These are phyloP conservation scores for Hypocryptadius cinnamomeus DNA, from an alignment of 2,113 vertebrate genomes.

Conservation along the genomic window DNA sequence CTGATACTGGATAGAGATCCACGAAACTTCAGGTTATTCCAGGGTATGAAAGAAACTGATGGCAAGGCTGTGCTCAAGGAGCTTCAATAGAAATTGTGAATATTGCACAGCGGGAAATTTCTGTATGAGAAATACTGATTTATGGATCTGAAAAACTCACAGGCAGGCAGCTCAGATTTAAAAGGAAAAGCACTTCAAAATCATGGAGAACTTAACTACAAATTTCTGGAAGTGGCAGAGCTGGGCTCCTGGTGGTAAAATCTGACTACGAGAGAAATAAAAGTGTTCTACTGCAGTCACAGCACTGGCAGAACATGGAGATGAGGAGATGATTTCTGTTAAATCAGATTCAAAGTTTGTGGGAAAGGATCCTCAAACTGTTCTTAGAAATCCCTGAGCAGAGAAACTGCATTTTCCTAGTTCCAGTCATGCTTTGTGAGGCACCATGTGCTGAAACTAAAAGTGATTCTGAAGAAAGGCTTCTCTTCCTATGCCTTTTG, in stretches of 20 bases:
- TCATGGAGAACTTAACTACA: background rate
- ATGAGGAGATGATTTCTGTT: background rate
- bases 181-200: background rate
- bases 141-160: background rate
- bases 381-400: background rate
- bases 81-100: background rate
- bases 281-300: background rate
- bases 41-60: background rate
- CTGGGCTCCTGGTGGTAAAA: background rate
- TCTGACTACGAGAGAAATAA: background rate
- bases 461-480: background rate
- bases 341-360: background rate
- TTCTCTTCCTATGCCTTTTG: background rate
- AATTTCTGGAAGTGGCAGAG: background rate
- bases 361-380: background rate
- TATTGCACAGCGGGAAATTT: background rate
- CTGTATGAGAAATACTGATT: background rate
- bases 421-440: background rate
- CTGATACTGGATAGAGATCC: background rate
- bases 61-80: background rate
- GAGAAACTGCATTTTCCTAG: background rate
- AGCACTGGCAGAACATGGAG: constrained; percentile 1
- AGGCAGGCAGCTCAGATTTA: background rate
- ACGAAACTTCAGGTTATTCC: background rate
- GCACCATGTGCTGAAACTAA: background rate